phyloP scores from a whole-genome alignment of 2,888 invertebrate species.

The Phengaris alcon region DNA sequence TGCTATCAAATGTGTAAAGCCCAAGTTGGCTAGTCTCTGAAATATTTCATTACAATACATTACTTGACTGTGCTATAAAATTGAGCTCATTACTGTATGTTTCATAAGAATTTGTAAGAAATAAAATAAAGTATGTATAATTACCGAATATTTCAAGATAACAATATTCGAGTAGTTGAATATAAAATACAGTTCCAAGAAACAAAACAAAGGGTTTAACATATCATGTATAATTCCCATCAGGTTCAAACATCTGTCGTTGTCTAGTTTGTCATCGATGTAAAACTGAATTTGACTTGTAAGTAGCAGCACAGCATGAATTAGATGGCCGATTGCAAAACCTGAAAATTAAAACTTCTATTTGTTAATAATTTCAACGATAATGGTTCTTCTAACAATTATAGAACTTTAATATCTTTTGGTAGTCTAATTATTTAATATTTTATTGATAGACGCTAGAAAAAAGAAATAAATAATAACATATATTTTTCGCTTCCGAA shows the following conservation, averaged over 20 bases:
- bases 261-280: not conserved
- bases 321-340: slow-evolving; percentile 9
- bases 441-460: too few species aligned
- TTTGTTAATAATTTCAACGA: not conserved
- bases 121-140: not conserved
- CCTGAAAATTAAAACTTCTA: not conserved
- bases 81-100: too few species aligned
- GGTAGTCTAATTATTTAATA: too few species aligned
- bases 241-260: not conserved
- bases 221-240: slow-evolving; percentile 15
- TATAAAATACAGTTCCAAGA: slow-evolving; percentile 26
- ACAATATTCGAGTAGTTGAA: slow-evolving; percentile 29
- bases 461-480: too few species aligned
- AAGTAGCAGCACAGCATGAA: slow-evolving; percentile 9
- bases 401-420: too few species aligned
- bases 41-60: not conserved
- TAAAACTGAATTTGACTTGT: not conserved
- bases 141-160: slow-evolving; percentile 16
- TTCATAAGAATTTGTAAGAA: not conserved
- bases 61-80: too few species aligned
- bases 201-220: slow-evolving; percentile 18
- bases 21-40: slow-evolving; percentile 17
- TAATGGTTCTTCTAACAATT: too few species aligned
- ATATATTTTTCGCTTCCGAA: too few species aligned
- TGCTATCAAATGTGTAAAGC: slow-evolving; percentile 26